Base-by-base conservation (phyloP, 2,113 vertebrate genomes). In the Saccopteryx bilineata region DNA sequence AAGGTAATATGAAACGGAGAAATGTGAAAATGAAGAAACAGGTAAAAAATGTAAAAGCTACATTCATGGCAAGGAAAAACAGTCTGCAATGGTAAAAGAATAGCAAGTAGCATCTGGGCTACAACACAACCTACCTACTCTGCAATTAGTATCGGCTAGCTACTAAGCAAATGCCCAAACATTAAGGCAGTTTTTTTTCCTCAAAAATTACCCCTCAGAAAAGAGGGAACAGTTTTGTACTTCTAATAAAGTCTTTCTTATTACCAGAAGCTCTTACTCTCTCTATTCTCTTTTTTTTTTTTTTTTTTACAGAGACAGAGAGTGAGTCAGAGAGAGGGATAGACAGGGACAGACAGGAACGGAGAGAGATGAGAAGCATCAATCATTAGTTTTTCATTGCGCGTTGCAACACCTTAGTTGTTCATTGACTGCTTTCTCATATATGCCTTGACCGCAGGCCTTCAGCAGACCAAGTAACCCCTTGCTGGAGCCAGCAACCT, bases 181-280 rank as follows among this genome's bases (percentile, higher is more conserved):
- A 2, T 10, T 6, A 81, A 56, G 4, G 21, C 9, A 26, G 63
- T 46, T 87, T 56, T n/a, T 76, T 58, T 65, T 52, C 68, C 46
- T 31, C 5, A 60, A 96, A 95, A 86, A 24, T 68, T 52, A 91
- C 28, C 74, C 26, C 61, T 71, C 26, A 61, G 58, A 68, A 91
- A 94, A 94, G 28, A 95, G 5, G 24, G 7, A 78, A 93, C 0
- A 61, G 21, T 46, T 86, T 88, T 61, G 5, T 75, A 84, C 28
- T 87, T 74, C 58, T 76, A 83, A 75, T 75, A 58, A 85, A 63
- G 19, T 79, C n/a, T 94, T 74, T 80, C 46, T 83, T 54, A 76
- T 68, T 54, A 56, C 4, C n/a, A 24, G 24, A 52, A 23, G 9
- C 33, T 71, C 52, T 68, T 87, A 65, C n/a, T 87, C 18, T 50